These are phyloP conservation scores for Bos indicus DNA, from an alignment of 2,113 vertebrate species.

Conservation along the genomic window DNA sequence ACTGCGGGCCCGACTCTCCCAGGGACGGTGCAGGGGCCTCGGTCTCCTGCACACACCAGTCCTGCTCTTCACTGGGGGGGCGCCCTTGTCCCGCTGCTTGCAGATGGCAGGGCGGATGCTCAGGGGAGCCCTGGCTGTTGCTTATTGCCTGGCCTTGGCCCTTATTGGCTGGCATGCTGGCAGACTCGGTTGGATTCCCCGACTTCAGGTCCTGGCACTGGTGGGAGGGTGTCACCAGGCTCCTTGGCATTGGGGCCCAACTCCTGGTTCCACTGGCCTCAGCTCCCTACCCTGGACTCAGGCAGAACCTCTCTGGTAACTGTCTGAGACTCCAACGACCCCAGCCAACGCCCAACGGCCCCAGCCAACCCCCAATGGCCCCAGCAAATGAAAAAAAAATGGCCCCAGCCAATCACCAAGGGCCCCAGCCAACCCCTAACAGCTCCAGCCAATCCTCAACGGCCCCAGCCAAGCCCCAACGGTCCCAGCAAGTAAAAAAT, in stretches of 20 bases:
- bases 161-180: neutral
- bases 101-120: fast-evolving
- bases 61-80: fast-evolving
- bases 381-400: neutral
- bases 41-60: fast-evolving
- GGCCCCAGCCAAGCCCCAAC: neutral
- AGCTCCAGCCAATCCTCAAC: neutral
- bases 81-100: fast-evolving
- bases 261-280: neutral
- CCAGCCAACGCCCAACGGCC: fast-evolving
- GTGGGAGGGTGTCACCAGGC: neutral
- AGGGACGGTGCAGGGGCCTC: neutral
- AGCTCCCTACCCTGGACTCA: fast-evolving
- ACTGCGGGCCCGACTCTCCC: fast-evolving
- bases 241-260: neutral
- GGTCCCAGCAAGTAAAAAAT: fast-evolving
- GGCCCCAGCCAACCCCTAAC: neutral
- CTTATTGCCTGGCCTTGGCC: neutral
- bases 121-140: fast-evolving
- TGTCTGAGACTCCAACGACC: neutral
- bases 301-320: neutral
- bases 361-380: neutral
- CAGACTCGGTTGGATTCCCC: neutral
- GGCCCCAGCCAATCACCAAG: neutral
- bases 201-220: neutral